Conservation (phyloP, 2,113 vertebrate genomes). For the Sakesphorus luctuosus region DNA sequence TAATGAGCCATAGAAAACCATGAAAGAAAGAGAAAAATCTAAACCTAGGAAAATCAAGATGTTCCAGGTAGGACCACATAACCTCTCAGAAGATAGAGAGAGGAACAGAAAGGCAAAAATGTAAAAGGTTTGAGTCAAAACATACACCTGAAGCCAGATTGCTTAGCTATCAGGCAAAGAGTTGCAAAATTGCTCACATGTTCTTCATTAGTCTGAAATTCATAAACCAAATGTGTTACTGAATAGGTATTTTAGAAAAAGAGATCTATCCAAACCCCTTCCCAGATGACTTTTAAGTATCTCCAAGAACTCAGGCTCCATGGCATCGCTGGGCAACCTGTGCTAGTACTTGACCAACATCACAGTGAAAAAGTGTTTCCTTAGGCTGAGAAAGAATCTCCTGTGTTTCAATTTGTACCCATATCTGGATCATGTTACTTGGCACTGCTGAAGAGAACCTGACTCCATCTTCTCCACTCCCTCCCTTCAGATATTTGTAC, state of each 20-base stretch:
- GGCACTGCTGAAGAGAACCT: not conserved
- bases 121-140: not conserved
- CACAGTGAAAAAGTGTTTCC: not conserved
- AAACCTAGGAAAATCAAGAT: not conserved
- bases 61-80: not conserved
- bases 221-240: not conserved
- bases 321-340: not conserved
- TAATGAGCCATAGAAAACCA: not conserved
- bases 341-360: not conserved
- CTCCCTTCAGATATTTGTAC: not conserved
- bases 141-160: not conserved
- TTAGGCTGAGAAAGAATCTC: not conserved
- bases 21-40: not conserved
- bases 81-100: not conserved
- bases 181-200: not conserved
- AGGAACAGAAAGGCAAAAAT: not conserved
- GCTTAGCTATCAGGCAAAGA: not conserved
- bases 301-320: not conserved
- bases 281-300: not conserved
- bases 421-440: not conserved
- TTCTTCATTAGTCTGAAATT: not conserved
- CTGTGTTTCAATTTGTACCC: not conserved
- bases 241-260: not conserved
- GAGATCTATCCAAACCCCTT: not conserved
- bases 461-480: not conserved